Base-by-base conservation (phyloP, 2,797 vertebrate genomes). In the Tokudaia tokunoshimensis region DNA sequence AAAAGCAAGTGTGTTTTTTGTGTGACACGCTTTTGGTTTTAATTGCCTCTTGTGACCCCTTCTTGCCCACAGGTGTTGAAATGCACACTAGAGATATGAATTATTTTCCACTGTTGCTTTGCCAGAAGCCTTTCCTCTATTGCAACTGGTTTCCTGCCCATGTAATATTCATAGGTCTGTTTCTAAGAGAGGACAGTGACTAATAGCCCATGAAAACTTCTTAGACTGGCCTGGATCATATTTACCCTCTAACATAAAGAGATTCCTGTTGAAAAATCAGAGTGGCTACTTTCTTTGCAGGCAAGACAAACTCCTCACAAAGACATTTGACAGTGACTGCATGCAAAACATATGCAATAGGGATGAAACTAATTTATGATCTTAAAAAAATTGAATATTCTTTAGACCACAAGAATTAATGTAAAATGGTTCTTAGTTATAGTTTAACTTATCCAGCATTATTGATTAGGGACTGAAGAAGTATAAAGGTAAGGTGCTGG, bases 51-150 rank as follows among this genome's bases (percentile, higher is more conserved):
- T 96, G 89, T 96, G 89, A 96, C 84, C 44, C 81, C 52, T 93
- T 92, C 82, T 95, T 92, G 59, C 59, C 26, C 24, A 85, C 59
- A 96, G 61, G 94, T 93, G 65, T 93, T 96, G 78, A 97, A 91
- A 86, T 94, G 37, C 70, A 90, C 92, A 14, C 57, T 31, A 47
- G 52, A 92, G 76, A 89, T 88, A n/a, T 90, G 52, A 90, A 87
- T 97, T 92, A 84, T 89, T 96, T 96, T 96, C 81, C 29, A 94
- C 91, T 94, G n/a, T 91, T 50, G 1, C 34, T 96, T 96, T 95
- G 55, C 57, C 59, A 93, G 84, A 97, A 96, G 82, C 67, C 59
- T 95, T 94, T 89, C 65, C 89, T 95, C 89, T 55, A 76, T 61
- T 94, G 93, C 67, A 93, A 22, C 72, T 96, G 65, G 52, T 93